Conservation (phyloP, 2,888 invertebrate species). For the Pollenia labialis region DNA sequence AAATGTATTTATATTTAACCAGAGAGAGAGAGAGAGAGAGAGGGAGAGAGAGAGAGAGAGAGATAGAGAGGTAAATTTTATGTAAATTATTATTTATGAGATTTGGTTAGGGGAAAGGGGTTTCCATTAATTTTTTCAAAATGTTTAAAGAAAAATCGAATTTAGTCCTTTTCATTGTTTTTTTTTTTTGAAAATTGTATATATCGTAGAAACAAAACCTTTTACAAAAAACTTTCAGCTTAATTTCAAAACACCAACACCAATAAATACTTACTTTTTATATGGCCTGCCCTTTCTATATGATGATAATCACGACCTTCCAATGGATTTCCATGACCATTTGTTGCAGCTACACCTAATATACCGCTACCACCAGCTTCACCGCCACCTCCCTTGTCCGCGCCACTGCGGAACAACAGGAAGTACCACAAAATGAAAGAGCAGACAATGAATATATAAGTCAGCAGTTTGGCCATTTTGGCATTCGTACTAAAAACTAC, state of each 20-base stretch:
- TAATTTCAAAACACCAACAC: background rate
- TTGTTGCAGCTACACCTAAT: constrained; percentile 77
- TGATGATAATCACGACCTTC: constrained; percentile 82
- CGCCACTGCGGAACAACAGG: constrained; percentile 77
- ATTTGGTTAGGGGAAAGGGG: too few species aligned
- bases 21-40: too few species aligned
- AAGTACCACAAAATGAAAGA: constrained; percentile 81
- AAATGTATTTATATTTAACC: too few species aligned
- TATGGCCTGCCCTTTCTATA: constrained; percentile 82
- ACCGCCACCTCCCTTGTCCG: constrained; percentile 61
- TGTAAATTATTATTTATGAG: too few species aligned
- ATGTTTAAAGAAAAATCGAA: too few species aligned
- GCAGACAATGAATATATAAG: constrained; percentile 79
- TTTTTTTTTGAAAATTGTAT: too few species aligned
- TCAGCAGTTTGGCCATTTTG: constrained; percentile 81
- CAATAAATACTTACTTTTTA: constrained; percentile 78
- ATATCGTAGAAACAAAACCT: too few species aligned
- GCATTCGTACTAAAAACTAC: constrained; percentile 40
- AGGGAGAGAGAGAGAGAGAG: too few species aligned
- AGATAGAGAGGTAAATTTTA: too few species aligned
- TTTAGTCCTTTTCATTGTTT: too few species aligned
- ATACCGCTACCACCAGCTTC: constrained; percentile 62
- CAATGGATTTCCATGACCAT: constrained; percentile 80
- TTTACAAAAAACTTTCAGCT: background rate
- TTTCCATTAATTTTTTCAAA: too few species aligned